These are phyloP conservation scores for Notolabrus celidotus DNA, from an alignment of 2,797 vertebrate genomes.

Conservation along the genomic window DNA sequence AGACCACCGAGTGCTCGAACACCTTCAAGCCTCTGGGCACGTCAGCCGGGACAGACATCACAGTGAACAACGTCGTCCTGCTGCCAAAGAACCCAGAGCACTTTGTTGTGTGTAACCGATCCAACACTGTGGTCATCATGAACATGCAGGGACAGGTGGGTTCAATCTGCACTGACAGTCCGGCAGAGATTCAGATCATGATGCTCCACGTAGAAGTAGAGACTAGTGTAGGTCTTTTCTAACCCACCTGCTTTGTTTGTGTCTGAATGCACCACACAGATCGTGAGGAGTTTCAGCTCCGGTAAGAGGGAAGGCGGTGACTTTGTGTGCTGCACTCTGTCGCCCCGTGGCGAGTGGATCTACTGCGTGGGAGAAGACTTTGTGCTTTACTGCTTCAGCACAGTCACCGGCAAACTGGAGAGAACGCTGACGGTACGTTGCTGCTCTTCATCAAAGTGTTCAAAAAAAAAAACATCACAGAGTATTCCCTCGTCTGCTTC, in stretches of 20 bases:
- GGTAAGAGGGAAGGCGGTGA: constrained; percentile 99
- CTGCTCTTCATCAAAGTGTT: constrained; percentile 9
- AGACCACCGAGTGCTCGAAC: constrained; percentile 95
- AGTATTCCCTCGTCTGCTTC: neutral
- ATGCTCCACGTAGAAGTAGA: too few species aligned
- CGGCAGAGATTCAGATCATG: neutral
- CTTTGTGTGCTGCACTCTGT: constrained; percentile 97
- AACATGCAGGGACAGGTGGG: constrained; percentile 99
- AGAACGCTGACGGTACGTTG: constrained; percentile 95
- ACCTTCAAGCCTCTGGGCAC: constrained; percentile 98
- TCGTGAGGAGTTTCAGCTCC: constrained; percentile 99
- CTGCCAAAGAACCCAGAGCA: constrained; percentile 99
- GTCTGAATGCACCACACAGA: constrained; percentile 78
- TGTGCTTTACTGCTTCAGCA: constrained; percentile 99
- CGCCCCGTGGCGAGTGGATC: constrained; percentile 98
- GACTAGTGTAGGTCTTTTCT: neutral
- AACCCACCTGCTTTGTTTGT: neutral
- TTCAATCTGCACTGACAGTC: too few species aligned
- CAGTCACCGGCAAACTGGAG: constrained; percentile 98
- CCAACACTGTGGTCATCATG: constrained; percentile 99
- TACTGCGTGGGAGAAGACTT: constrained; percentile 99
- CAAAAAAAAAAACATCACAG: neutral
- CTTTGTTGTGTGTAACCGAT: constrained; percentile 98
- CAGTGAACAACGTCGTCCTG: constrained; percentile 95
- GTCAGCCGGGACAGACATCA: constrained; percentile 96